phyloP scores from a whole-genome alignment of 2,888 invertebrate genomes.

The Drosophila pullipes region DNA sequence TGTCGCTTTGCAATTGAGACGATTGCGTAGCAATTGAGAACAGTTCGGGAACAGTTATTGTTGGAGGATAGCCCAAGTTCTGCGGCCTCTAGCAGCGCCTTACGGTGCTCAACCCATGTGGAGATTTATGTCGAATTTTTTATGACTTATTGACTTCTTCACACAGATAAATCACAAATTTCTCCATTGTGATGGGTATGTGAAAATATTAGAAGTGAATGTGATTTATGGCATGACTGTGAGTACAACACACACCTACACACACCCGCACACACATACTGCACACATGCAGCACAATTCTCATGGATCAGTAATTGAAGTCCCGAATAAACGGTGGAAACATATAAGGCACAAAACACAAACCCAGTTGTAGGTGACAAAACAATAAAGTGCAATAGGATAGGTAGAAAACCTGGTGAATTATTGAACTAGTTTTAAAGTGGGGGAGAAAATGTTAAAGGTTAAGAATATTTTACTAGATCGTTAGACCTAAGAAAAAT shows the following conservation, averaged over 20 bases:
- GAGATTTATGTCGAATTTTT: slow-evolving; percentile 79
- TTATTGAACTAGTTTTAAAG: background rate
- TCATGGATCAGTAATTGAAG: slow-evolving; percentile 35
- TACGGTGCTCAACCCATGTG: slow-evolving; percentile 1
- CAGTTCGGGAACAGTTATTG: slow-evolving; percentile 5
- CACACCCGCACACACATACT: slow-evolving; percentile 7
- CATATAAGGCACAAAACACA: background rate
- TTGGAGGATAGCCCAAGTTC: slow-evolving; percentile 15
- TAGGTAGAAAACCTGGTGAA: background rate
- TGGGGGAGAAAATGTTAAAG: background rate
- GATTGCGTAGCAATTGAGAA: slow-evolving; percentile 34
- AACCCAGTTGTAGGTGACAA: slow-evolving; percentile 4
- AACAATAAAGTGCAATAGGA: background rate
- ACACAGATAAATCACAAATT: slow-evolving; percentile 81
- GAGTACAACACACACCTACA: slow-evolving; percentile 18
- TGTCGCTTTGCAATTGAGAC: slow-evolving; percentile 40
- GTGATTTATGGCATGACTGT: slow-evolving; percentile 73
- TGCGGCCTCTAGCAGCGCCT: slow-evolving; percentile 33
- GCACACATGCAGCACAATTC: slow-evolving; percentile 35
- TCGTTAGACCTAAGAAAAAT: background rate
- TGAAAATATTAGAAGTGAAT: slow-evolving; percentile 80
- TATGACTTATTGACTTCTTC: slow-evolving; percentile 82
- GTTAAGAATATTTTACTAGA: background rate
- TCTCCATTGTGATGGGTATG: slow-evolving; percentile 79
- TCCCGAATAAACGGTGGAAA: slow-evolving; percentile 7